Evolutionary conservation across 1,140 invertebrate genomes (phyloP), one percentile per base, ranked within the genome.

Genomic region (Drosophila suzukii): DNA sequence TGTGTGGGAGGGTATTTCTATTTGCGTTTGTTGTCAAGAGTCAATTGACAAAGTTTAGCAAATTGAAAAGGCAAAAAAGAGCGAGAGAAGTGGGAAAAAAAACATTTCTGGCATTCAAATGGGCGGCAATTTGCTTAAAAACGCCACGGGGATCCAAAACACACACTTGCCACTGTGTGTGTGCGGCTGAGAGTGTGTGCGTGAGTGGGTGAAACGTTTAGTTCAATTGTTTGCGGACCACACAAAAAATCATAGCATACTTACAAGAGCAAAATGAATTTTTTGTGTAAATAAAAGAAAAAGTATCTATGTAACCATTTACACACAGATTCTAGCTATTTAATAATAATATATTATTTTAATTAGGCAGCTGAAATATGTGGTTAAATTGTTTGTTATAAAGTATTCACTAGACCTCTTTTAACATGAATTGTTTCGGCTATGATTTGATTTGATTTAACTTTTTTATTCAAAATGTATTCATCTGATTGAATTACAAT

Each of bases 1-100:
- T 13, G 30, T 57, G 46, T 50, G 59, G 60, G 60, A 32, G 55
- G 38, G 77, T 50, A 49, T 61, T 74, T 70, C 46, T 71, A 75
- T 81, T 78, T 85, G 82, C 65, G 62, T 50, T 82, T 75, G 70
- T 68, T 88, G 83, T 79, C 72, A 81, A 88, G 83, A 88, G 83
- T 86, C 83, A 86, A 86, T 86, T 86, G 83, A 86, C 85, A 88
- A 86, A 83, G 83, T 86, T 75, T 75, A 75, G 73, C 73, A 76
- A 57, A 75, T 76, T 66, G 61, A 75, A 75, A 75, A 75, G 72
- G 70, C 55, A 46, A 47, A 34, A 49, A 47, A 47, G 53, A 6
- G 30, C 13, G 17, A 43, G 44, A 20, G 20, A 12, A 39, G 38
- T n/a, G 15, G 17, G 54, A 12, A 66, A 59, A 65, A 43, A 71